Evolutionary conservation across 1,140 invertebrate genomes (phyloP), one percentile per base, ranked within the genome.

Genomic region (Pseudomyrmex flavicornis): DNA sequence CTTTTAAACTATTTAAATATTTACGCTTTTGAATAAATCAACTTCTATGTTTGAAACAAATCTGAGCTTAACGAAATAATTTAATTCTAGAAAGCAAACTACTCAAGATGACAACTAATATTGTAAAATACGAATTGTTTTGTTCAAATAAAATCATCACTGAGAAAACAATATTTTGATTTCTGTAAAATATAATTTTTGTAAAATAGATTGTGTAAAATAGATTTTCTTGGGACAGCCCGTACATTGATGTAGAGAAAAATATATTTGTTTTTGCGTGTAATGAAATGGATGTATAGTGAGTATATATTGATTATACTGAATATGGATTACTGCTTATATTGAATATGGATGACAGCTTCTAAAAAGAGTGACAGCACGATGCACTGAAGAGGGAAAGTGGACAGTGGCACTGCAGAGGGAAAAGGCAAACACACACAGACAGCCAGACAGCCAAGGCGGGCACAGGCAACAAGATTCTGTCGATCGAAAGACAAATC

Each of bases 391-490:
- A 84, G 20, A 83, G 35, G 62, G 58, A 73, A 59, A 84, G 26
- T 87, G 65, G 50, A 84, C 10, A 73, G 76, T 75, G 63, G 52
- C 50, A n/a, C 84, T 69, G 83, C 58, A 35, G 50, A 75, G 76
- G 72, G 20, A 68, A 82, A 65, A 85, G 84, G 52, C 86, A 52
- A 83, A 89, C 84, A 83, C 61, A 85, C 83, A 70, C 54, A 88
- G 68, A 63, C 83, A 88, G 87, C 83, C 73, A 88, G 62, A 59
- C 83, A 89, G 87, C 87, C 72, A 89, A 88, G 52, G 77, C 87
- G 58, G 20, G 13, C 62, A 35, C 35, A 85, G 22, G 72, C 68
- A 48, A 70, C 58, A 44, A 68, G 58, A 80, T 85, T 48, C 69
- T 20, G 17, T 76, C 17, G 50, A 88, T 59, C 20, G 35, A 79